These are phyloP conservation scores for Poeciliopsis prolifica DNA, from an alignment of 2,113 vertebrate species.

Conservation along the genomic window DNA sequence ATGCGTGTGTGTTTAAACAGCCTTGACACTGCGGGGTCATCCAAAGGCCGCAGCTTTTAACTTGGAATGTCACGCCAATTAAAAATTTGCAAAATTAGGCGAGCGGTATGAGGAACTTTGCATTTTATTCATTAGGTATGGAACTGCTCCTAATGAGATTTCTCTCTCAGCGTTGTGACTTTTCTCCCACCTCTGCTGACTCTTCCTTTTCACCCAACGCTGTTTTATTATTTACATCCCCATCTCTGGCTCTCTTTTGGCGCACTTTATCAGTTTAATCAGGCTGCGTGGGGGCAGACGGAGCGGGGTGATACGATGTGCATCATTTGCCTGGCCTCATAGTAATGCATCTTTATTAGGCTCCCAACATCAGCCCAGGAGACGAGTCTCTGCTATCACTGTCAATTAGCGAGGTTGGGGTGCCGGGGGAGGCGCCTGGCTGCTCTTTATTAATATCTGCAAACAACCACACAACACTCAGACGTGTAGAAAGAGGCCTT, in stretches of 20 bases:
- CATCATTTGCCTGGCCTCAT: constrained; percentile 44
- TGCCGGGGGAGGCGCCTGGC: constrained; percentile 21
- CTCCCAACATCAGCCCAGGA: constrained; percentile 60
- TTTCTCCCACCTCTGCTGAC: constrained; percentile 8
- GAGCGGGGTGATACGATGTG: constrained; percentile 1
- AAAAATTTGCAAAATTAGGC: constrained; percentile 59
- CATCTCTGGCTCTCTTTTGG: constrained; percentile 40
- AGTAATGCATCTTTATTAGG: constrained; percentile 74
- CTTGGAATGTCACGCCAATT: constrained; percentile 65
- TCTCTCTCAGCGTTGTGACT: constrained; percentile 8
- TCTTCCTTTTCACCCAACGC: constrained; percentile 30
- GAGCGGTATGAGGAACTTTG: constrained; percentile 37
- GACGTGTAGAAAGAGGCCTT: constrained; percentile 53
- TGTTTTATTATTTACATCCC: constrained; percentile 60
- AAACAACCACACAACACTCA: constrained; percentile 54
- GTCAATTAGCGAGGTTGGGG: constrained; percentile 67
- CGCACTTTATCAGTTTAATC: constrained; percentile 71
- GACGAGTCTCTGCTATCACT: constrained; percentile 65
- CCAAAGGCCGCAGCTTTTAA: constrained; percentile 41
- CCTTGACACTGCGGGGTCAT: constrained; percentile 37
- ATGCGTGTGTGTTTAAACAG: constrained; percentile 15
- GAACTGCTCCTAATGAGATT: constrained; percentile 51
- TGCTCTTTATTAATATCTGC: constrained; percentile 66
- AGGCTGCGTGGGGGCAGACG: constrained; percentile 22
- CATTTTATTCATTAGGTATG: constrained; percentile 57